Conservation (phyloP, 2,113 vertebrate genomes). For the Tursiops truncatus region DNA sequence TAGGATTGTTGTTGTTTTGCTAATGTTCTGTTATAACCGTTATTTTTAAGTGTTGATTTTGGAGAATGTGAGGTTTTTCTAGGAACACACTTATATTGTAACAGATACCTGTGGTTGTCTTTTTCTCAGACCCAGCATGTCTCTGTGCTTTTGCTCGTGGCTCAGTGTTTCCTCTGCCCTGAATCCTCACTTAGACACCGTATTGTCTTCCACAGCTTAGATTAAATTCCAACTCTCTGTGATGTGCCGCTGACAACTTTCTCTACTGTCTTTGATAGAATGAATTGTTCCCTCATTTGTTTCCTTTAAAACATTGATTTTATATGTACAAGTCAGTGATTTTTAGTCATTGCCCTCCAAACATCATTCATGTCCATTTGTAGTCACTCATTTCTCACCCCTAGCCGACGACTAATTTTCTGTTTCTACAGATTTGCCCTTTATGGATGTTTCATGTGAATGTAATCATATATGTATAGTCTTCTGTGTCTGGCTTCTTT, state of each 20-base stretch:
- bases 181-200: not conserved
- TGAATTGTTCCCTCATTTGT: not conserved
- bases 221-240: not conserved
- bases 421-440: not conserved
- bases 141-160: not conserved
- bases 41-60: slow-evolving; percentile 6
- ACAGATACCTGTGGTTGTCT: not conserved
- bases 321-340: not conserved
- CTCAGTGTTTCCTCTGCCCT: not conserved
- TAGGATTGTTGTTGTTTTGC: not conserved
- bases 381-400: not conserved
- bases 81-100: not conserved
- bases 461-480: not conserved
- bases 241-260: not conserved
- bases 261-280: not conserved
- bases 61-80: not conserved
- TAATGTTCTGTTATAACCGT: not conserved
- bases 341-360: not conserved
- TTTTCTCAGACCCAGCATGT: not conserved
- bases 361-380: not conserved
- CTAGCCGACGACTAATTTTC: not conserved
- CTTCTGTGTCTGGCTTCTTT: not conserved
- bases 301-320: not conserved
- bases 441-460: not conserved
- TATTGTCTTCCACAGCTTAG: not conserved